These are phyloP conservation scores for Atherinosoma microstoma DNA, from an alignment of 2,797 vertebrate species.

Conservation along the genomic window DNA sequence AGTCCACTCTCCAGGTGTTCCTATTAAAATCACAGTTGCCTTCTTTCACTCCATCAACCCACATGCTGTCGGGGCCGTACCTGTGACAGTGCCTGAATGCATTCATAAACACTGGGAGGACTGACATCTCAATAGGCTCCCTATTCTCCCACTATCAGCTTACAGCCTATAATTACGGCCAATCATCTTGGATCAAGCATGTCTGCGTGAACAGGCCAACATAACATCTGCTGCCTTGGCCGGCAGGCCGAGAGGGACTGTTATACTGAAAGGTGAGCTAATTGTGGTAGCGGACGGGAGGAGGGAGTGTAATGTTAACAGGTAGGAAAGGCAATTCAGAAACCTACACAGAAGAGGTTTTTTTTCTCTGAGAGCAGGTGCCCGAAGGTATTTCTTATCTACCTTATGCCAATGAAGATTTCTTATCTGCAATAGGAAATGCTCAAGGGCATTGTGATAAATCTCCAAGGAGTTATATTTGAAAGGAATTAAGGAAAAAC, in stretches of 20 bases:
- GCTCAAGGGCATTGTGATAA: conserved; percentile 51
- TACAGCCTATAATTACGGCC: conserved; percentile 86
- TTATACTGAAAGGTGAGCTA: conserved; percentile 74
- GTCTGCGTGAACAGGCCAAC: conserved; percentile 78
- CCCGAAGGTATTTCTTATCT: conserved; percentile 63
- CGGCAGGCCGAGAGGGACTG: conserved; percentile 57
- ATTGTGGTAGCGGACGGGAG: conserved; percentile 49
- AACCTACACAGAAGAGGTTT: conserved; percentile 36
- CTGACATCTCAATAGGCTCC: conserved; percentile 82
- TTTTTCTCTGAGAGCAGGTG: conserved; percentile 62
- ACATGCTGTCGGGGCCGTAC: conserved; percentile 34
- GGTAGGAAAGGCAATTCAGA: conserved; percentile 59
- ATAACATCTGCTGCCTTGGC: conserved; percentile 82
- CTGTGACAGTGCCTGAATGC: conserved; percentile 66
- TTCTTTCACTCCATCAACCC: conserved; percentile 53
- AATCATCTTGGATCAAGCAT: conserved; percentile 84
- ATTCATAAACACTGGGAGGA: conserved; percentile 72
- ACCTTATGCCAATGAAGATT: conserved; percentile 38
- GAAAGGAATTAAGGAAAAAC: conserved; percentile 41
- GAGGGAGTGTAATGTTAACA: conserved; percentile 57
- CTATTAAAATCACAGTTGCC: conserved; percentile 55
- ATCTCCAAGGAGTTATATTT: conserved; percentile 49
- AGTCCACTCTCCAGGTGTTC: conserved; percentile 72
- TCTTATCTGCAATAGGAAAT: conserved; percentile 57
- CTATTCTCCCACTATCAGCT: conserved; percentile 83